phyloP scores from a whole-genome alignment of 2,113 vertebrate species.

The Tetrao urogallus region DNA sequence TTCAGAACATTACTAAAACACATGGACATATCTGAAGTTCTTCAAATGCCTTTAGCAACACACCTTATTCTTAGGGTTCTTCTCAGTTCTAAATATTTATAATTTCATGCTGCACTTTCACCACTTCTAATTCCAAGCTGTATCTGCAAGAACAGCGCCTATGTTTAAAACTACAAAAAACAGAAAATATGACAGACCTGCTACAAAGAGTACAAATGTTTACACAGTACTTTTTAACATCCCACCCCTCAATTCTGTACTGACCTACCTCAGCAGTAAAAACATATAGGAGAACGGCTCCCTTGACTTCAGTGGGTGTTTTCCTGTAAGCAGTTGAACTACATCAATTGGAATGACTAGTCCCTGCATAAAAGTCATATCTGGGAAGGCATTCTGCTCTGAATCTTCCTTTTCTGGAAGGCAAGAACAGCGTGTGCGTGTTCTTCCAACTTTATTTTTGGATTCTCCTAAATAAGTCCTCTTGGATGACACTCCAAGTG shows the following conservation, averaged over 20 bases:
- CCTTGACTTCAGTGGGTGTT: background rate
- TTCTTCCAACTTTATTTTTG: background rate
- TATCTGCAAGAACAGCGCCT: background rate
- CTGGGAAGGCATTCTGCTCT: background rate
- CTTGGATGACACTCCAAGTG: background rate
- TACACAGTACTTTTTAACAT: background rate
- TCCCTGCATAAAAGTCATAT: background rate
- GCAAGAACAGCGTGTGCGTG: background rate
- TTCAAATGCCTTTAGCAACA: constrained; percentile 46
- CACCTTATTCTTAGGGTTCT: constrained; percentile 8
- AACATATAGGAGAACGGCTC: background rate
- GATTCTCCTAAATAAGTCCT: background rate
- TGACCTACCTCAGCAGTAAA: background rate
- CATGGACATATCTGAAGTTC: constrained; percentile 32
- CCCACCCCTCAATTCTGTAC: background rate
- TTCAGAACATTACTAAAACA: background rate
- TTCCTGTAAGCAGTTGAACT: background rate
- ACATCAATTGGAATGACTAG: background rate
- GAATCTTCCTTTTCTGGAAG: background rate
- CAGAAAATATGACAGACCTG: background rate
- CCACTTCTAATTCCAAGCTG: background rate
- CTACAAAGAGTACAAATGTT: background rate
- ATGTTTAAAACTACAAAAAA: background rate
- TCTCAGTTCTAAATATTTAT: constrained; percentile 36
- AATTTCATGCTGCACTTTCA: background rate